Percentiles rank a stretch among this genome's conserved stretches.
phyloP scores from a whole-genome alignment of 2,888 invertebrate genomes.

The Margaritifera margaritifera region DNA sequence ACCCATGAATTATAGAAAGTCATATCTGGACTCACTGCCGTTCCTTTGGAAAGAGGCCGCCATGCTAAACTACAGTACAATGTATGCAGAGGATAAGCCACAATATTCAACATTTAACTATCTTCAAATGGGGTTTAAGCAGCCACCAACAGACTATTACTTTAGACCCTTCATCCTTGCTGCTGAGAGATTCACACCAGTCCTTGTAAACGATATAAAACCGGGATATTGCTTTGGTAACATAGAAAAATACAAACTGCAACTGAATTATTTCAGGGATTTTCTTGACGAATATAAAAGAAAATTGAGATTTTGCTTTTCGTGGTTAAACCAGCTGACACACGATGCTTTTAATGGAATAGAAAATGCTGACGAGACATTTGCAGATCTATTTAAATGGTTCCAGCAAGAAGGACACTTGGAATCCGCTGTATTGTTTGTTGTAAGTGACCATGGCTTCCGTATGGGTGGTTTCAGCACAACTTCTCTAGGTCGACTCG shows the following conservation, averaged over 20 bases:
- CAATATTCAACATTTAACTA: slow-evolving; percentile 87
- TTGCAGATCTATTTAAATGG: slow-evolving; percentile 77
- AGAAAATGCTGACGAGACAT: slow-evolving; percentile 81
- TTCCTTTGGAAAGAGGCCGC: slow-evolving; percentile 88
- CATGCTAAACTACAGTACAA: slow-evolving; percentile 82
- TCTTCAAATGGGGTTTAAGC: slow-evolving; percentile 81
- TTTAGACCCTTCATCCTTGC: slow-evolving; percentile 83
- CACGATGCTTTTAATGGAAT: slow-evolving; percentile 89
- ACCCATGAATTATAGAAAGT: slow-evolving; percentile 7
- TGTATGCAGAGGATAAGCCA: slow-evolving; percentile 87
- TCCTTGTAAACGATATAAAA: too few relatives aligned
- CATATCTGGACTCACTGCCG: slow-evolving; percentile 74
- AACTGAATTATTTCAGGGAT: slow-evolving; percentile 72
- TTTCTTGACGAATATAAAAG: slow-evolving; percentile 78
- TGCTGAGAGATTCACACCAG: slow-evolving; percentile 55
- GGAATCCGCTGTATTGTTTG: slow-evolving; percentile 51
- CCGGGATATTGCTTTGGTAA: slow-evolving; percentile 79
- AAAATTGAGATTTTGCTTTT: slow-evolving; percentile 84
- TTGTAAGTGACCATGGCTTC: slow-evolving; percentile 88
- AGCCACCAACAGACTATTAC: slow-evolving; percentile 88
- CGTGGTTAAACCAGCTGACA: slow-evolving; percentile 87
- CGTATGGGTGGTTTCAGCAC: slow-evolving; percentile 20
- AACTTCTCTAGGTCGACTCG: slow-evolving; percentile 84
- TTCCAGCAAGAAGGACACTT: slow-evolving; percentile 62
- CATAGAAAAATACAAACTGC: slow-evolving; percentile 82